A percentile compares a stretch with the other conserved stretches of the same genome.
These are phyloP conservation scores for Antechinus stuartii DNA, from an alignment of 2,113 vertebrate species.

Conservation along the genomic window DNA sequence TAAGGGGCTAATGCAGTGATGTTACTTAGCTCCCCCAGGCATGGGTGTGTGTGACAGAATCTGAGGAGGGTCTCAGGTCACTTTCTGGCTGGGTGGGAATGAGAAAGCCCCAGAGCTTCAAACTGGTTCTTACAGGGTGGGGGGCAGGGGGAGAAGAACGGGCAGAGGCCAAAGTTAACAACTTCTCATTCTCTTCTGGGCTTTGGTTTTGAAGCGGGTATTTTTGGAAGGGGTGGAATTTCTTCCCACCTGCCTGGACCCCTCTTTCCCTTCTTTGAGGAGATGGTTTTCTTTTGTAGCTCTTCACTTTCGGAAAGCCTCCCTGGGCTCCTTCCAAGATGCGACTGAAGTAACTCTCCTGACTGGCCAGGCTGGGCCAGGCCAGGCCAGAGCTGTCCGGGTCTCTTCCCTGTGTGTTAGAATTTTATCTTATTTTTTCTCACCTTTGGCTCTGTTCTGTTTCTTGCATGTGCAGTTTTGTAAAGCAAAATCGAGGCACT, in stretches of 20 bases:
- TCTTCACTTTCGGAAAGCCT: conserved; percentile 57
- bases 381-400: conserved; percentile 38
- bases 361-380: background rate
- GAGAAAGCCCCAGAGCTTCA: background rate
- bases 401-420: conserved; percentile 75
- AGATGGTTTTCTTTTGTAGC: conserved; percentile 49
- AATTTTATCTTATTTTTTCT: conserved; percentile 85
- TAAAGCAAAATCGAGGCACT: conserved; percentile 96
- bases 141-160: too few relatives aligned
- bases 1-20: background rate
- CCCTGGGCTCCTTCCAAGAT: conserved; percentile 69
- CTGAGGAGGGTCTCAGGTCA: background rate
- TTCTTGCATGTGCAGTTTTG: conserved; percentile 98
- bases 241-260: background rate
- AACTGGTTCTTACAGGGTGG: background rate
- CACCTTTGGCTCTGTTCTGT: conserved; percentile 88
- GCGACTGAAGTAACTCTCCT: conserved; percentile 49
- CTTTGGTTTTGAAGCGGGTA: background rate
- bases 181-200: background rate
- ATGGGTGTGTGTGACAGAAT: background rate
- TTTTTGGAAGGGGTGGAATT: background rate
- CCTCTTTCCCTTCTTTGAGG: background rate
- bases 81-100: background rate
- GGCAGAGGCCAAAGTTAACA: background rate
- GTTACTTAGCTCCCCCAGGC: background rate